Conservation (phyloP, 2,797 vertebrate species). For the Micropoecilia bifurca region DNA sequence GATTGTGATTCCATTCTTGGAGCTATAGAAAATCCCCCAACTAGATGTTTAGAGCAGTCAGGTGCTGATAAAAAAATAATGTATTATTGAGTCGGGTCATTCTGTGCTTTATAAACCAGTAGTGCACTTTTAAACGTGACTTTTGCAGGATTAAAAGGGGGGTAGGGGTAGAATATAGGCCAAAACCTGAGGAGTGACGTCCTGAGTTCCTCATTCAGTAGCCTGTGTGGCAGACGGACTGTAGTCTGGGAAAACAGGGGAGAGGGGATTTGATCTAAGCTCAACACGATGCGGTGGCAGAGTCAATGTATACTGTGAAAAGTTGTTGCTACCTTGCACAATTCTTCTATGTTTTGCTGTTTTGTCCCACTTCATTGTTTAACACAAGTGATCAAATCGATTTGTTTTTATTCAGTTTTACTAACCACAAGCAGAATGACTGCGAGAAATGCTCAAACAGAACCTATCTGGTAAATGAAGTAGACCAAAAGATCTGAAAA, state of each 20-base stretch:
- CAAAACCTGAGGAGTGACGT: slow-evolving; percentile 27
- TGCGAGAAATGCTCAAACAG: background rate
- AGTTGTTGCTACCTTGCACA: background rate
- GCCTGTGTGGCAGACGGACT: slow-evolving; percentile 1
- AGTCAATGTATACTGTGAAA: background rate
- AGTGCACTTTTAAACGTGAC: slow-evolving; percentile 40
- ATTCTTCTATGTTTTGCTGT: background rate
- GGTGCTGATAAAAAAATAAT: slow-evolving; percentile 48
- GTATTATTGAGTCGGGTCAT: slow-evolving; percentile 41
- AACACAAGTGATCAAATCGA: background rate
- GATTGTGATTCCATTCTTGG: slow-evolving; percentile 59
- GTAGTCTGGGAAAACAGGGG: background rate
- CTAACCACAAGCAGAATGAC: background rate
- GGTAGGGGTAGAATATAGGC: slow-evolving; percentile 21
- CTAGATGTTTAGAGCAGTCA: slow-evolving; percentile 50
- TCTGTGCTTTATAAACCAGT: slow-evolving; percentile 43
- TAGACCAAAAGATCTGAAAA: background rate
- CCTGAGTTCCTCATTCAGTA: slow-evolving; percentile 20
- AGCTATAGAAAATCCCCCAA: slow-evolving; percentile 28
- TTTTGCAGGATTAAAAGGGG: slow-evolving; percentile 38
- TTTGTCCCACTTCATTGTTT: background rate
- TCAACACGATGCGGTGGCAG: background rate
- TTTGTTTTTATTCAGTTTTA: background rate
- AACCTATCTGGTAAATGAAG: background rate
- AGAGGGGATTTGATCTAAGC: slow-evolving; percentile 8